Evolutionary conservation across 92 coral and sea anemone species (phyloP), one percentile per base, ranked within the genome.

Genomic region (Nematostella vectensis): DNA sequence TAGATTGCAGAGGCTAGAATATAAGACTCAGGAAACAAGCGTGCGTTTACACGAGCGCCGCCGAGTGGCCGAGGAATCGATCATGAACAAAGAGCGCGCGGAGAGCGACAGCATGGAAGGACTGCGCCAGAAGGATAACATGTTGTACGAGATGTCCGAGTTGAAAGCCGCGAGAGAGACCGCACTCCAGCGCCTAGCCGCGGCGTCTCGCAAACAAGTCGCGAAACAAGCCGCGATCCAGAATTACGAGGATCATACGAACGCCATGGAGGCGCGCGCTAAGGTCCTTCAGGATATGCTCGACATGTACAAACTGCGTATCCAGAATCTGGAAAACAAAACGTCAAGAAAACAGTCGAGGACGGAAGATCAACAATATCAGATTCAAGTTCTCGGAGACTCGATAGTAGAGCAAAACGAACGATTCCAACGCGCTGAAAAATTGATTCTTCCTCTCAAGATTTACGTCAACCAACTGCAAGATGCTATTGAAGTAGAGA

Each of bases 401-500:
- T 62, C 68, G 15, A 62, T 85, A 24, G 73, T 68, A 3, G 74
- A 77, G 2, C 42, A 60, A 40, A 61, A 65, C 12, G 83, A 71
- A 27, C 62, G 88, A 3, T 76, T 47, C 20, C 63, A 57, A 43
- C 49, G 78, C 27, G 94, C 99, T 4, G 87, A 83, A 64, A 62
- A 74, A 18, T 61, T 77, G 71, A 18, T 71, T 33, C 65, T 76
- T 22, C 95, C 88, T 1, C 27, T 85, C 39, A 80, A 76, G 69
- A 71, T 85, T 45, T 80, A 85, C 62, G 47, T 55, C 31, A 80
- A 67, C 58, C 84, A 80, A 25, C 67, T 85, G 1, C 83, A 71
- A 26, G 84, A 85, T 47, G 70, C 77, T 11, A 24, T 81, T 1
- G 77, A 73, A 13, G 70, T 62, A 25, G 76, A 57, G 28, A 62